Evolutionary conservation across 2,888 invertebrate species (phyloP).

Genomic region (Hetaerina titia): DNA sequence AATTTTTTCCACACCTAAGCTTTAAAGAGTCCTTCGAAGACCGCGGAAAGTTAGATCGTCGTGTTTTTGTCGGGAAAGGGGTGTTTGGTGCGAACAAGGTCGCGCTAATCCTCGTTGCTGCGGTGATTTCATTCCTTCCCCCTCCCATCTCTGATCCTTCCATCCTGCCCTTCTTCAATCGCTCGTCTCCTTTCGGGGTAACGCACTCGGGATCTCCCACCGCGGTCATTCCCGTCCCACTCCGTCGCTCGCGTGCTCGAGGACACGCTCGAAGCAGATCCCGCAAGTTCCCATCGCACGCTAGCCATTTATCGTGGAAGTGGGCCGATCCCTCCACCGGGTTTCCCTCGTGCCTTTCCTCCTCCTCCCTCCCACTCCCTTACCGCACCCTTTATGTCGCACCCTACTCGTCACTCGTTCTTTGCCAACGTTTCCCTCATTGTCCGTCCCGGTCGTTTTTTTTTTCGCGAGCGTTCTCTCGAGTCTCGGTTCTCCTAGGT

Average conservation of each 20-base stretch:
- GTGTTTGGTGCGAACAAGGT: background rate
- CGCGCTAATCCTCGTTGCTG: background rate
- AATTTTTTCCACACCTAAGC: no score
- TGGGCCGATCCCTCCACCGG: background rate
- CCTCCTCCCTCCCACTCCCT: background rate
- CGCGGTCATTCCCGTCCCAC: slow-evolving; percentile 23
- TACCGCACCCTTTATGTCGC: background rate
- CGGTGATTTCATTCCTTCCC: background rate
- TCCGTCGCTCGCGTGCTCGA: background rate
- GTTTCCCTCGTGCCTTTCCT: background rate
- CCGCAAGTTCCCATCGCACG: background rate
- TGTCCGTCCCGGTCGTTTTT: no score
- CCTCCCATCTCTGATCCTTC: background rate
- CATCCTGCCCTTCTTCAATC: background rate
- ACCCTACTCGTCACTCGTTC: background rate
- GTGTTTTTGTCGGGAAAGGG: background rate
- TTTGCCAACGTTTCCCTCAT: background rate
- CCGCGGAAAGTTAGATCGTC: no score
- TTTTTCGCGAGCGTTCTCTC: background rate
- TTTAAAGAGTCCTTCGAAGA: no score
- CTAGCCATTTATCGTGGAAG: background rate
- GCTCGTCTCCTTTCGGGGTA: background rate
- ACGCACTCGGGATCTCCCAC: background rate
- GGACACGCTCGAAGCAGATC: background rate
- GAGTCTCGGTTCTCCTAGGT: slow-evolving; percentile 17